These are phyloP conservation scores for Capra hircus DNA, from an alignment of 2,113 vertebrate species.

Conservation along the genomic window DNA sequence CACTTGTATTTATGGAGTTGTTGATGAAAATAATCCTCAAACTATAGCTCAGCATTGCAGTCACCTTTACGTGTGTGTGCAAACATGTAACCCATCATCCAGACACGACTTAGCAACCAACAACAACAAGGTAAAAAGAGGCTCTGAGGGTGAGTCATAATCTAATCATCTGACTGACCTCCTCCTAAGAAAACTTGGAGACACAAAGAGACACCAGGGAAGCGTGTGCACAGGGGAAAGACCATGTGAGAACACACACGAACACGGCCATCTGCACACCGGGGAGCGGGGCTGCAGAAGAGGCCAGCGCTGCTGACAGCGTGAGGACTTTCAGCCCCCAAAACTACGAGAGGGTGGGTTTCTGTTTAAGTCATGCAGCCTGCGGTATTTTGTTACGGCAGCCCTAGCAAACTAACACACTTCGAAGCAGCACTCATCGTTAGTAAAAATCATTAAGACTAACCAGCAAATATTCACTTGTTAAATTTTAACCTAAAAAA, in stretches of 20 bases:
- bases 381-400: neutral
- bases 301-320: rapidly evolving
- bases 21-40: neutral
- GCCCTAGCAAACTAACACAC: neutral
- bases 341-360: neutral
- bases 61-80: neutral
- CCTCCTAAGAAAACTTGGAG: neutral
- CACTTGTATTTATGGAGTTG: neutral
- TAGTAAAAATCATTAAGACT: neutral
- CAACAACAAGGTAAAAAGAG: neutral
- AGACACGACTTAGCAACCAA: neutral
- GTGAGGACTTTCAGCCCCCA: neutral
- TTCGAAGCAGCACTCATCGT: neutral
- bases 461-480: neutral
- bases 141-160: neutral
- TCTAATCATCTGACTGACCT: neutral
- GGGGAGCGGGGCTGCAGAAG: neutral
- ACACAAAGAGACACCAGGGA: neutral
- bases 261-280: neutral
- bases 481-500: neutral
- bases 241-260: neutral
- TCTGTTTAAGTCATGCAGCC: neutral
- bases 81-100: neutral
- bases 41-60: neutral
- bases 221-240: neutral